These are phyloP conservation scores for Panthera uncia DNA, from an alignment of 2,113 vertebrate species.

Conservation along the genomic window DNA sequence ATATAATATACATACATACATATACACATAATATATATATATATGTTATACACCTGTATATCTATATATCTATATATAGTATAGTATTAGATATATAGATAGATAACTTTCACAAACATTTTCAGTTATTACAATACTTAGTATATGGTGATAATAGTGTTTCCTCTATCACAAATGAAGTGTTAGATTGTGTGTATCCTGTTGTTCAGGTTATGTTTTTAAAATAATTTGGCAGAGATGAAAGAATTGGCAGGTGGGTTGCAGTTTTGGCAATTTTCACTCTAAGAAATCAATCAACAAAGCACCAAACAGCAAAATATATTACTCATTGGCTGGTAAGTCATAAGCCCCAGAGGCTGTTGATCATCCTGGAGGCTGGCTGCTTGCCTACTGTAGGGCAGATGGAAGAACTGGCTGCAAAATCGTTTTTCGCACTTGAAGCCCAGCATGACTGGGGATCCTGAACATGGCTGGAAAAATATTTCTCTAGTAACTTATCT, in stretches of 20 bases:
- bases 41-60: no score
- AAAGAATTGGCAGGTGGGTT: slow-evolving; percentile 80
- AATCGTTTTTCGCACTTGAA: slow-evolving; percentile 60
- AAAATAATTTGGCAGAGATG: slow-evolving; percentile 80
- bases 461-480: slow-evolving; percentile 68
- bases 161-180: background rate
- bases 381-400: slow-evolving; percentile 80
- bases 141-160: background rate
- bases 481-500: slow-evolving; percentile 78
- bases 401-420: slow-evolving; percentile 83
- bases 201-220: slow-evolving; percentile 54
- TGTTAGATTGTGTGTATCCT: slow-evolving; percentile 38
- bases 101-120: background rate
- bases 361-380: slow-evolving; percentile 80
- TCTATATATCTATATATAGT: no score
- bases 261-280: slow-evolving; percentile 75
- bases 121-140: background rate
- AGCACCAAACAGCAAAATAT: slow-evolving; percentile 77
- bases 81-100: background rate
- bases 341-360: slow-evolving; percentile 67
- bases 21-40: background rate
- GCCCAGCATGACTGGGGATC: slow-evolving; percentile 76
- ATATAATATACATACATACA: no score
- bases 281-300: slow-evolving; percentile 80
- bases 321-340: slow-evolving; percentile 84